Conservation (phyloP, 2,888 invertebrate species). For the Microctonus aethiopoides region DNA sequence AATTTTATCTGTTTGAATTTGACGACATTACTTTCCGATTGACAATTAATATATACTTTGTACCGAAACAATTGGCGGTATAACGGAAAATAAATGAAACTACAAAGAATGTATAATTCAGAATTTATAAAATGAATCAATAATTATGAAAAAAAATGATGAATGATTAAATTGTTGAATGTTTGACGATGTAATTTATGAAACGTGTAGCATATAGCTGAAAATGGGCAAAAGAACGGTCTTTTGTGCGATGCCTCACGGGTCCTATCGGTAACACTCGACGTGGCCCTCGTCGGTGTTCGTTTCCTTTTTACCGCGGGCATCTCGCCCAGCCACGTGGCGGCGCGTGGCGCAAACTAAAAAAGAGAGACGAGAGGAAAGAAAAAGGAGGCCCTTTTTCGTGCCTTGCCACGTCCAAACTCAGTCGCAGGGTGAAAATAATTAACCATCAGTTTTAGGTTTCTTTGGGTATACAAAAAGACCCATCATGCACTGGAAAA, state of each 20-base stretch:
- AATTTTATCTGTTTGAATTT: too few relatives aligned
- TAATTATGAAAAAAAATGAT: constrained; percentile 3
- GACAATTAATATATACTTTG: too few relatives aligned
- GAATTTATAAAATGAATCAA: neutral
- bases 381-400: constrained; percentile 37
- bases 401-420: constrained; percentile 37
- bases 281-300: constrained; percentile 45
- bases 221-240: constrained; percentile 14
- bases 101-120: too few relatives aligned
- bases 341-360: constrained; percentile 65
- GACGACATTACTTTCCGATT: too few relatives aligned
- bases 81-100: neutral
- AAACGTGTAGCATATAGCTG: constrained; percentile 26
- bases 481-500: constrained; percentile 26
- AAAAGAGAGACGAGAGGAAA: constrained; percentile 48
- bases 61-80: neutral
- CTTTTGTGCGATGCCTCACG: constrained; percentile 38
- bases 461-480: constrained; percentile 47
- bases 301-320: constrained; percentile 57
- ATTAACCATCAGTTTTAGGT: constrained; percentile 67
- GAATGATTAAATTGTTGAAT: constrained; percentile 1
- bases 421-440: constrained; percentile 55
- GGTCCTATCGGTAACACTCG: constrained; percentile 40
- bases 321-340: constrained; percentile 58
- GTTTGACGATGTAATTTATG: constrained; percentile 10